Evolutionary conservation across 2,888 invertebrate genomes (phyloP).

Genomic region (Toxonevra muliebris): DNA sequence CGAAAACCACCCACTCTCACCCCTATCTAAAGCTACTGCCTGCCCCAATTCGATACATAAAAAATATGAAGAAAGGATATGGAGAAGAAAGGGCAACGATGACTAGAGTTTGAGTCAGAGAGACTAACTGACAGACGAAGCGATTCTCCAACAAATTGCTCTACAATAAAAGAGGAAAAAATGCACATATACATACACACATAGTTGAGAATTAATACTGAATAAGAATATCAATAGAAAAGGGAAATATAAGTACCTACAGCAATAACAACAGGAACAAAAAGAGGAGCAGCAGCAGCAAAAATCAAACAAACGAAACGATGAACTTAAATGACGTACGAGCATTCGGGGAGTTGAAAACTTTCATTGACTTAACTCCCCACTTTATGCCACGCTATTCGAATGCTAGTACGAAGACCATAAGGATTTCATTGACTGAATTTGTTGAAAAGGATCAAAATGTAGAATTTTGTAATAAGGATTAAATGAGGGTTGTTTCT

Average conservation of each 20-base stretch:
- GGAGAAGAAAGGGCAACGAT: not conserved
- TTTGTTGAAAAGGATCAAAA: not conserved
- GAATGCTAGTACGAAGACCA: not conserved
- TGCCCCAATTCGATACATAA: too few relatives aligned
- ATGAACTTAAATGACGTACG: constrained; percentile 62
- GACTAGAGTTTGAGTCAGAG: constrained; percentile 15
- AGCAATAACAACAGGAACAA: constrained; percentile 7
- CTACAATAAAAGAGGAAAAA: constrained; percentile 53
- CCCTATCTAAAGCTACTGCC: constrained; percentile 6
- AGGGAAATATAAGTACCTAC: constrained; percentile 13
- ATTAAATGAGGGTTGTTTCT: not conserved
- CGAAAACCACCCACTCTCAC: not conserved
- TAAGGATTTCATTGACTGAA: constrained; percentile 9
- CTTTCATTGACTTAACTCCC: constrained; percentile 55
- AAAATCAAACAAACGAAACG: constrained; percentile 16
- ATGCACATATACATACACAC: constrained; percentile 14
- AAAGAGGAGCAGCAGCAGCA: constrained; percentile 8
- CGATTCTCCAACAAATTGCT: constrained; percentile 61
- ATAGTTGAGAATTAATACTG: constrained; percentile 12
- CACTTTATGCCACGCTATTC: constrained; percentile 51
- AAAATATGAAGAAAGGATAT: too few relatives aligned
- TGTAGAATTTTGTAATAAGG: not conserved
- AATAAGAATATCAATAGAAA: constrained; percentile 24
- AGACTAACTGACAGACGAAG: constrained; percentile 52
- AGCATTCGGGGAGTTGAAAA: constrained; percentile 61